Conservation (phyloP, 2,797 vertebrate species). For the Halcyon chelicuti region DNA sequence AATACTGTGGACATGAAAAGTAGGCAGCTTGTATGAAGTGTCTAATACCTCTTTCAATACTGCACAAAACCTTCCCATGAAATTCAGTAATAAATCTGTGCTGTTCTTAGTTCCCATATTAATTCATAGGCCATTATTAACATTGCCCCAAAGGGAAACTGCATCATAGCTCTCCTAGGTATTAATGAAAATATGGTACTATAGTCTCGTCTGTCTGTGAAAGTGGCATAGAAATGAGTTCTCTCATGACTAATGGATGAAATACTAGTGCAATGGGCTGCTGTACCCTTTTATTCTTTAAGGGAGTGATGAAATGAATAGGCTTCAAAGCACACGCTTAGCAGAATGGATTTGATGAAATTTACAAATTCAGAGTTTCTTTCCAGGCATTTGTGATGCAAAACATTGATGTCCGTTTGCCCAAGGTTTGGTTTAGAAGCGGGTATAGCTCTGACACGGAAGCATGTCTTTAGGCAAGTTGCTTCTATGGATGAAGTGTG, state of each 20-base stretch:
- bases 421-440: not conserved
- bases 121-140: not conserved
- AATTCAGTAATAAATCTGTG: not conserved
- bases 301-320: not conserved
- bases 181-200: not conserved
- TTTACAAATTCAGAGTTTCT: not conserved
- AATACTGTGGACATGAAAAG: not conserved
- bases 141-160: not conserved
- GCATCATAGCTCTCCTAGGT: not conserved
- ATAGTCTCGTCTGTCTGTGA: not conserved
- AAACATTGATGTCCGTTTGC: not conserved
- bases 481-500: not conserved
- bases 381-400: not conserved
- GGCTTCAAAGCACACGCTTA: not conserved
- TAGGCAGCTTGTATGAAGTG: not conserved
- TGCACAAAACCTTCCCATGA: not conserved
- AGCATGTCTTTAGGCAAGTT: not conserved
- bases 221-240: not conserved
- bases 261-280: not conserved
- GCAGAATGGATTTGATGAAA: not conserved
- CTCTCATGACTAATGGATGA: not conserved
- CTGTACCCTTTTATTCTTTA: not conserved
- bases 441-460: not conserved
- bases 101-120: not conserved
- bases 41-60: not conserved